These are phyloP conservation scores for Rhineura floridana DNA, from an alignment of 2,113 vertebrate genomes.

Conservation along the genomic window DNA sequence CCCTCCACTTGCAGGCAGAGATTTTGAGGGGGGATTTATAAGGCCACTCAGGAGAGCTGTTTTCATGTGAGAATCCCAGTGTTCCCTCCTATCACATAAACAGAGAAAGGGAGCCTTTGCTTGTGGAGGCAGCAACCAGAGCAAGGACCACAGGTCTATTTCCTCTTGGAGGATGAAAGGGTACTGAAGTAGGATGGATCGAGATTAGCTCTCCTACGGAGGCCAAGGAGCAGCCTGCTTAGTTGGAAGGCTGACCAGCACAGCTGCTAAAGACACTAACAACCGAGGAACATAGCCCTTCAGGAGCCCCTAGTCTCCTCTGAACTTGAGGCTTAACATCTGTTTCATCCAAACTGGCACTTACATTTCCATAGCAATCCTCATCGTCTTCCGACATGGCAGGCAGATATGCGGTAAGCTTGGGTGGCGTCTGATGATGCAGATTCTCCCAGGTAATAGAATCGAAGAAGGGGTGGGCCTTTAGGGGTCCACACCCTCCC, in stretches of 20 bases:
- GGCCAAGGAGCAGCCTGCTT: too few species aligned
- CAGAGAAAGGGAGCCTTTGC: too few species aligned
- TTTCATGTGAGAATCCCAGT: background rate
- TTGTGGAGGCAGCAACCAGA: too few species aligned
- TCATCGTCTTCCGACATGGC: slow-evolving; percentile 99
- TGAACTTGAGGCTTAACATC: background rate
- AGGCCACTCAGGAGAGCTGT: background rate
- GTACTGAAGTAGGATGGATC: background rate
- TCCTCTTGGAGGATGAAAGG: background rate
- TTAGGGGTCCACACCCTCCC: slow-evolving; percentile 91
- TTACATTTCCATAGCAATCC: slow-evolving; percentile 98
- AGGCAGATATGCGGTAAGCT: slow-evolving; percentile 95
- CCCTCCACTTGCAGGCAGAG: background rate
- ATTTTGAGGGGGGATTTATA: background rate
- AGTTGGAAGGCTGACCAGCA: too few species aligned
- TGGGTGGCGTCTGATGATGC: slow-evolving; percentile 92
- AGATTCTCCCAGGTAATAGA: slow-evolving; percentile 91
- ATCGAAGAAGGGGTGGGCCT: slow-evolving; percentile 93
- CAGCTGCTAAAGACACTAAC: too few species aligned
- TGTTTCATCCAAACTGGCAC: slow-evolving; percentile 36
- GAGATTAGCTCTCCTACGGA: background rate
- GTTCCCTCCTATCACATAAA: too few species aligned
- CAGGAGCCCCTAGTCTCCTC: background rate
- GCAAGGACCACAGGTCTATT: too few species aligned
- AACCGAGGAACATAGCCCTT: background rate